A percentile compares a stretch with the other conserved stretches of the same genome.
These are phyloP conservation scores for Ceyx erithaca DNA, from an alignment of 2,797 vertebrate genomes.

Conservation along the genomic window DNA sequence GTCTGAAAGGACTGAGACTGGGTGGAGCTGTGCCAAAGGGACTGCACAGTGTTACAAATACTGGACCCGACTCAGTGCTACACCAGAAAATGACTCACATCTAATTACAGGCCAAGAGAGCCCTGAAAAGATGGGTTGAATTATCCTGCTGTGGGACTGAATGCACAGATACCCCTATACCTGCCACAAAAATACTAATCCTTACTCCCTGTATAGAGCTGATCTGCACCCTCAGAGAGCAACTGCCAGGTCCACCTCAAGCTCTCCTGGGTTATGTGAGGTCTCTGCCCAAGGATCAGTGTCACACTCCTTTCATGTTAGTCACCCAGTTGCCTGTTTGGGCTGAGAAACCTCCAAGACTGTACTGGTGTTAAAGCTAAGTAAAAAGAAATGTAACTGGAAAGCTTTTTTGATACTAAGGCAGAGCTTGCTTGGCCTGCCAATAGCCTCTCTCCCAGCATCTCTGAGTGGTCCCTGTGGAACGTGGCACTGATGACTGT, in stretches of 20 bases:
- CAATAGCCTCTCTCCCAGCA: background rate
- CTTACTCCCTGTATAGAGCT: background rate
- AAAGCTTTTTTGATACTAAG: background rate
- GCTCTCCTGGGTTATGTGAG: background rate
- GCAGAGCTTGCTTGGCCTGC: background rate
- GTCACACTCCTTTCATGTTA: background rate
- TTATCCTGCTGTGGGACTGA: background rate
- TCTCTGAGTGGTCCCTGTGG: background rate
- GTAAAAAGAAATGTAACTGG: background rate
- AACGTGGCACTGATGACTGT: background rate
- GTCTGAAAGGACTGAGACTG: conserved; percentile 42
- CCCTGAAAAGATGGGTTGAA: conserved; percentile 27
- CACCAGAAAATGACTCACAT: conserved; percentile 50
- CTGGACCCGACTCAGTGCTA: conserved; percentile 59
- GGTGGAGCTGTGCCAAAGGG: conserved; percentile 46
- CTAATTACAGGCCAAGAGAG: conserved; percentile 36
- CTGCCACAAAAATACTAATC: background rate
- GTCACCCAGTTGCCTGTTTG: background rate
- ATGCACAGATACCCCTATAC: background rate
- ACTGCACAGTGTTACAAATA: conserved; percentile 51
- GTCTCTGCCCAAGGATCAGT: background rate
- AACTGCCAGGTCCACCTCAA: background rate
- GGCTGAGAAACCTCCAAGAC: background rate
- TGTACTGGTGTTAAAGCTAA: background rate
- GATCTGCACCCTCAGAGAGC: background rate